Base-by-base conservation (phyloP, 2,797 vertebrate species). In the Hafferia zeledoni region DNA sequence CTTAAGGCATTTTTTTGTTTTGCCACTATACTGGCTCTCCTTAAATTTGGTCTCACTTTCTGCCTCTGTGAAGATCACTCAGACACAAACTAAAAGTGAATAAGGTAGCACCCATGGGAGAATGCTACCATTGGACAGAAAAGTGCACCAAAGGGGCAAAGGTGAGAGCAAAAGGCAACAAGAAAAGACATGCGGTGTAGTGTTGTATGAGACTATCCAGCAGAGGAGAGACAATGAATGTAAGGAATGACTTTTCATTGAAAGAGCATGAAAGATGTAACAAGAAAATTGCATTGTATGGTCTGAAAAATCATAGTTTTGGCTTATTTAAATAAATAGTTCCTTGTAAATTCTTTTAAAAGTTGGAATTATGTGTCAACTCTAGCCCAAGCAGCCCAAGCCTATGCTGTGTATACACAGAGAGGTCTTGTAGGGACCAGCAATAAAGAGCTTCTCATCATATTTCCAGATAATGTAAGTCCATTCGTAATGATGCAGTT, bases 131-230 rank as follows among this genome's bases (percentile, higher is more conserved):
- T 55, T 76, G 63, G 50, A 80, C 76, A 88, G 30, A 41, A 44
- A 69, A 59, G 56, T n/a, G 18, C 31, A 70, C 57, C 2, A 0
- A 6, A 22, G 16, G 28, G 43, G 7, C 3, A 0, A 75, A 57
- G 28, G 78, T 11, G 64, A 28, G 72, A 72, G 30, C 33, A 30
- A 20, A 44, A 28, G 30, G 44, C 49, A 77, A 1, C 28, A 56
- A 50, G 22, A 87, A 52, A 25, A 53, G 16, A 39, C 46, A 30
- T 0, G 1, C 41, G n/a, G 20, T 41, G 18, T 31, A 64, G 15
- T 30, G 60, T 13, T 55, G 31, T 53, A 22, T 79, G 64, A 68
- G 28, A 24, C 47, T 68, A 46, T 47, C 55, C 43, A 60, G 35
- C 76, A 88, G 70, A 67, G 46, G 70, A 52, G 23, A 74, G 59